A percentile compares a stretch with the other conserved stretches of the same genome.
Conservation (phyloP, 2,888 invertebrate species). For the Dasypolia templi region DNA sequence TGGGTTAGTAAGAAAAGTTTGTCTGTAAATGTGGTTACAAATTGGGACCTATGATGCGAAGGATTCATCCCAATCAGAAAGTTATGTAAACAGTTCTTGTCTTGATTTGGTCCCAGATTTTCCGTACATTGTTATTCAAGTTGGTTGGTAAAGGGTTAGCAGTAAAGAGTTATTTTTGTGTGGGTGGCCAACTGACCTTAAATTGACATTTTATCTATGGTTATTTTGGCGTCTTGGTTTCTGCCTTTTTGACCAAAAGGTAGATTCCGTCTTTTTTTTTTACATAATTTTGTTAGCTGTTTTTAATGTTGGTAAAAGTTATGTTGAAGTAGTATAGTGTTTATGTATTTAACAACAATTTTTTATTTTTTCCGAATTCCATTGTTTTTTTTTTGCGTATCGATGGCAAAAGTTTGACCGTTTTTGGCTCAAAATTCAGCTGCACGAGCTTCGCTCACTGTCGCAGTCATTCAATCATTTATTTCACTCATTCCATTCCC, state of each 20-base stretch:
- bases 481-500: neutral
- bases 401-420: neutral
- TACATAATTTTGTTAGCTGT: constrained; percentile 2
- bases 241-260: constrained; percentile 7
- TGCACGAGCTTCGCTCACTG: neutral
- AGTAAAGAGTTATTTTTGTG: constrained; percentile 33
- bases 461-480: neutral
- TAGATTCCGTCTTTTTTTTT: constrained; percentile 5
- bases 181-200: constrained; percentile 19
- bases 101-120: constrained; percentile 3
- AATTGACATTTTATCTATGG: constrained; percentile 29
- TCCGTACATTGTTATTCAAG: too few relatives aligned
- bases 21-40: constrained; percentile 6
- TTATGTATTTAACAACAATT: too few relatives aligned
- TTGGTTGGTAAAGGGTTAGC: constrained; percentile 21
- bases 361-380: too few relatives aligned
- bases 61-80: constrained; percentile 7
- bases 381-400: neutral
- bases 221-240: constrained; percentile 14
- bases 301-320: neutral
- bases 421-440: neutral
- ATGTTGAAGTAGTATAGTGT: too few relatives aligned
- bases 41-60: constrained; percentile 17
- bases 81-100: constrained; percentile 19
- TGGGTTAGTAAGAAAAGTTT: constrained; percentile 37